phyloP scores from a whole-genome alignment of 1,140 invertebrate species.

The Dryas iulia region DNA sequence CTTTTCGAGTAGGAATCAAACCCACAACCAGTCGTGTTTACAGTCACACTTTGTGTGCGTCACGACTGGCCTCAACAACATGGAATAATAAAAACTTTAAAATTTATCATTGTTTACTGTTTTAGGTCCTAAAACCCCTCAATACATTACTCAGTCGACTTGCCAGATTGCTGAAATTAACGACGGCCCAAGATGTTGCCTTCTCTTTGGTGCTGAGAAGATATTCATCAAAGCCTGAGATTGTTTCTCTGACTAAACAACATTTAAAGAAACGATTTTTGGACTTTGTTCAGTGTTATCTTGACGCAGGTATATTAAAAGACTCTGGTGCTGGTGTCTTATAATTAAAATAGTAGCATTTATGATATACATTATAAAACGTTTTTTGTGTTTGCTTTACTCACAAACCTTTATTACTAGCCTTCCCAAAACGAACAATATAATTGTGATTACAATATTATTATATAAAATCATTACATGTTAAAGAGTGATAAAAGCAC shows the following conservation, averaged over 20 bases:
- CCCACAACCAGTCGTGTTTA: no score
- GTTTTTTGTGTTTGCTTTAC: not conserved
- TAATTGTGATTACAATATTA: no score
- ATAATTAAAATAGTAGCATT: no score
- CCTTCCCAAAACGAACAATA: no score
- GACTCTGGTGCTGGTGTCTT: not conserved
- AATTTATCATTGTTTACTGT: not conserved
- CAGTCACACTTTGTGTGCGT: no score
- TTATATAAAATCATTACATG: no score
- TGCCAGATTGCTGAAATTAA: constrained; percentile 91
- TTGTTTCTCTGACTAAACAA: constrained; percentile 85
- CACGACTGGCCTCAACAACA: no score
- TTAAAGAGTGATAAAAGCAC: no score
- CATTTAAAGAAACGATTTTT: constrained; percentile 91
- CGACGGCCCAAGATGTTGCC: constrained; percentile 92
- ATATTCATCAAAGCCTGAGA: constrained; percentile 89
- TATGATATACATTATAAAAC: no score
- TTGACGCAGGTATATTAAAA: constrained; percentile 82
- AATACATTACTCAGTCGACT: constrained; percentile 90
- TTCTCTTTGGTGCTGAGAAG: constrained; percentile 91
- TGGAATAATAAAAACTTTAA: not conserved
- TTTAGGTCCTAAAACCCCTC: constrained; percentile 87
- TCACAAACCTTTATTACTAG: no score
- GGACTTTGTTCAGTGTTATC: constrained; percentile 91
- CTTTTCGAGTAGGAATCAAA: no score